Conservation (phyloP, 2,113 vertebrate genomes). For the Dendropsophus ebraccatus region DNA sequence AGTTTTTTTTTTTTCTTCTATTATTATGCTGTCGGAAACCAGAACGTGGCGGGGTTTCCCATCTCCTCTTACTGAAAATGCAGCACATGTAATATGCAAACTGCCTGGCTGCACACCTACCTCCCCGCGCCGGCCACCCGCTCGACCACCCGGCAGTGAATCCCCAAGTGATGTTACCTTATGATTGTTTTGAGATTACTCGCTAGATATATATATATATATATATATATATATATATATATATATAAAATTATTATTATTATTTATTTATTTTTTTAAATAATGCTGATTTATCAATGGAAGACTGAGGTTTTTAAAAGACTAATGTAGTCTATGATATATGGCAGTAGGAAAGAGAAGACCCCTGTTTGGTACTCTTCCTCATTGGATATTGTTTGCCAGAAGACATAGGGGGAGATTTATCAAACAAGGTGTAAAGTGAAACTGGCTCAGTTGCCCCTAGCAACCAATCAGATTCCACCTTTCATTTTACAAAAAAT, state of each 20-base stretch:
- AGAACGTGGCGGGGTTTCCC: constrained; percentile 60
- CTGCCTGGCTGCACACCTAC: constrained; percentile 69
- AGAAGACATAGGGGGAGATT: no score
- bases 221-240: no score
- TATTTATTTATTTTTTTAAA: no score
- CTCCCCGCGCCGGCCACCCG: constrained; percentile 71
- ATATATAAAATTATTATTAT: no score
- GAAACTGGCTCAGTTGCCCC: no score
- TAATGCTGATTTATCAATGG: neutral
- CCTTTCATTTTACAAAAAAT: no score
- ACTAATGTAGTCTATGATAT: no score
- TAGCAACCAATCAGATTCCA: no score
- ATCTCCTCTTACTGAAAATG: constrained; percentile 49
- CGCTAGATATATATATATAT: neutral
- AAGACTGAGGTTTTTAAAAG: neutral
- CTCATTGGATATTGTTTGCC: no score
- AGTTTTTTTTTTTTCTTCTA: neutral
- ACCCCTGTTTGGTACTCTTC: no score
- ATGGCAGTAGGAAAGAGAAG: no score
- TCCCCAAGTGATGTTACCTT: constrained; percentile 63
- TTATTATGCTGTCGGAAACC: constrained; percentile 26
- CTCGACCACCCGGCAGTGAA: constrained; percentile 72
- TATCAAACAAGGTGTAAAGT: no score
- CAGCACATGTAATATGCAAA: constrained; percentile 67
- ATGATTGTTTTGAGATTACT: neutral